phyloP scores from a whole-genome alignment of 2,797 vertebrate species.

The Hephaestus fuliginosus region DNA sequence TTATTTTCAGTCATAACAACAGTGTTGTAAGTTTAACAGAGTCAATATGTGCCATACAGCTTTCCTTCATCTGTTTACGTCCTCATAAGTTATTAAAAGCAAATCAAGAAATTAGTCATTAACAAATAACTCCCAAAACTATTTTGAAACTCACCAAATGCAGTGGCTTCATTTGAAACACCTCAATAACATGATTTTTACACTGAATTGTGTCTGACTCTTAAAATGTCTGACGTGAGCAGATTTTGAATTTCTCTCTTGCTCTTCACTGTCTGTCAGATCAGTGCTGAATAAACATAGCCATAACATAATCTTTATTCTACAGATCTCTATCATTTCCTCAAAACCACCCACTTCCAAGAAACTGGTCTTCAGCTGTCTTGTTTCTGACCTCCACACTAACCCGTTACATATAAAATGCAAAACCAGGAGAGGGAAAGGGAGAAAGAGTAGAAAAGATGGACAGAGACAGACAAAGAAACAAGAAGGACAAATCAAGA shows the following conservation, averaged over 20 bases:
- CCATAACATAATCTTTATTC: conserved; percentile 24
- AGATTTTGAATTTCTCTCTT: background rate
- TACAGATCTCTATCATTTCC: conserved; percentile 23
- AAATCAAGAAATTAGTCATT: background rate
- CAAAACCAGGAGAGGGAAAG: background rate
- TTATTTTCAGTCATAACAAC: background rate
- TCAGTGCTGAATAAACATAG: background rate
- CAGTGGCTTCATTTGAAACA: rapidly evolving
- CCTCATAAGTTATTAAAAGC: background rate
- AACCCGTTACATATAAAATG: conserved; percentile 7
- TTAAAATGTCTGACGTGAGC: conserved; percentile 7
- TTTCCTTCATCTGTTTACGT: background rate
- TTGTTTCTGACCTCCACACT: conserved; percentile 21
- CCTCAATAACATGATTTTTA: background rate
- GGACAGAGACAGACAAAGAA: background rate
- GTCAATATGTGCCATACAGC: background rate
- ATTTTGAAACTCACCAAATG: background rate
- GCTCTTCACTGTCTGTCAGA: background rate
- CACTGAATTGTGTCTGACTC: background rate
- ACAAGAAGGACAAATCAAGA: conserved; percentile 20
- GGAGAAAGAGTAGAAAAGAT: background rate
- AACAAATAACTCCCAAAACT: background rate
- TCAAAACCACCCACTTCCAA: conserved; percentile 31
- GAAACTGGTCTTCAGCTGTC: conserved; percentile 10
- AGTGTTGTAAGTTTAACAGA: background rate